A percentile compares a stretch with the other conserved stretches of the same genome.
Conservation (phyloP, 2,797 vertebrate species). For the Antrozous pallidus region DNA sequence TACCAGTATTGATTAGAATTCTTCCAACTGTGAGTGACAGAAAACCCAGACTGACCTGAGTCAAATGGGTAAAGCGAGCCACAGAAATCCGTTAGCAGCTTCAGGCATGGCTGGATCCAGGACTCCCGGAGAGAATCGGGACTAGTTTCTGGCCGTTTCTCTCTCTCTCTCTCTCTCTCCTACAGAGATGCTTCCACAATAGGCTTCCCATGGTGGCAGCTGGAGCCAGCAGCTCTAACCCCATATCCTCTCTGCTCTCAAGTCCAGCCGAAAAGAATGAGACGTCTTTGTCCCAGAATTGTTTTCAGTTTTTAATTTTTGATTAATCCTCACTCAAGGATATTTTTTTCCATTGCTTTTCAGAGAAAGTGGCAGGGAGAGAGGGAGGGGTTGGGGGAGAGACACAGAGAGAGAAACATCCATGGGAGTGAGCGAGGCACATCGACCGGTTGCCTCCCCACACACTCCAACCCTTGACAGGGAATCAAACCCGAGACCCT, state of each 20-base stretch:
- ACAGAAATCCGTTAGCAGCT: neutral
- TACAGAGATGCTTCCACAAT: neutral
- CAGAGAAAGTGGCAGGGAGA: too few relatives aligned
- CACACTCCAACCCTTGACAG: too few relatives aligned
- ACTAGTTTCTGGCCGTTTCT: neutral
- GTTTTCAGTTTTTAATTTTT: neutral
- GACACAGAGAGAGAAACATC: too few relatives aligned
- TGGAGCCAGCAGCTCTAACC: neutral
- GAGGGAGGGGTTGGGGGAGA: too few relatives aligned
- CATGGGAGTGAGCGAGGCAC: too few relatives aligned
- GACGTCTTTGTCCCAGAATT: neutral
- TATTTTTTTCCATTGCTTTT: too few relatives aligned
- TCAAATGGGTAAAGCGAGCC: neutral
- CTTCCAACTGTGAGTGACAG: neutral
- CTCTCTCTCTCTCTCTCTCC: neutral
- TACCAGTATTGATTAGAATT: neutral
- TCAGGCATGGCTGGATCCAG: neutral
- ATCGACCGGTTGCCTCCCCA: too few relatives aligned
- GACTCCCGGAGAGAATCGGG: neutral
- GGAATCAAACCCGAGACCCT: too few relatives aligned
- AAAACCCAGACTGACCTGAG: neutral
- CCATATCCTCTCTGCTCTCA: neutral
- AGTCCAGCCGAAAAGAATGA: neutral
- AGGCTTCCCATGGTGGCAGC: neutral
- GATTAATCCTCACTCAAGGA: too few relatives aligned